Base-by-base conservation (phyloP, 2,888 invertebrate genomes). In the Thera obeliscata region DNA sequence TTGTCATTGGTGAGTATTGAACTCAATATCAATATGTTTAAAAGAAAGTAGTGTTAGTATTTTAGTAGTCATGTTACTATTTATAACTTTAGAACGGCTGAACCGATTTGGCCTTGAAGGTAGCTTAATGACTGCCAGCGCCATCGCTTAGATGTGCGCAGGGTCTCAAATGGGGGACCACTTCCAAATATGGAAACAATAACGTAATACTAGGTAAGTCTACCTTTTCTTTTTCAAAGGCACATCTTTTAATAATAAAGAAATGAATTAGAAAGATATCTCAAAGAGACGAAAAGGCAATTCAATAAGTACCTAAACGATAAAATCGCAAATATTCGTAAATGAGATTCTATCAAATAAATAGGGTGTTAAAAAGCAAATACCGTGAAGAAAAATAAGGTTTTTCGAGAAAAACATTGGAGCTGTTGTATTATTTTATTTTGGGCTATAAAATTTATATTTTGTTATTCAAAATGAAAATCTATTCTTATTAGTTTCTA, bases 311-410 rank as follows among this genome's bases (percentile, higher is more conserved):
- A 22, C 22, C 22, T 22, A 49, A 65, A 60, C 59, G 64, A 56
- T 65, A 65, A 55, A 49, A 65, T 65, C 59, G 55, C 58, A 60
- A 59, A 65, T 50, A 64, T 46, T 43, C 54, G 38, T 48, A 59
- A 64, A 64, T 59, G 49, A 59, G 54, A 59, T 59, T 59, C 38
- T 48, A 59, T 64, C 55, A 55, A 59, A 59, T 64, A 64, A 57
- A 64, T 57, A 58, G 6, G 46, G 55, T 48, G 48, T 43, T 49
- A 48, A 55, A 57, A 64, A 64, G 8, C 9, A 57, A 58, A 64
- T 46, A 52, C 35, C 22, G 41, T 49, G 35, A 59, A 50, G 35
- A 64, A 61, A 56, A 58, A 58, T 58, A 54, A 36, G 35, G 58
- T 58, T 54, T 52, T 49, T 55, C 8, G 8, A 4, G 9, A 38